A percentile compares a stretch with the other conserved stretches of the same genome.
Evolutionary conservation across 2,797 vertebrate species (phyloP).

Genomic region (Falco biarmicus): DNA sequence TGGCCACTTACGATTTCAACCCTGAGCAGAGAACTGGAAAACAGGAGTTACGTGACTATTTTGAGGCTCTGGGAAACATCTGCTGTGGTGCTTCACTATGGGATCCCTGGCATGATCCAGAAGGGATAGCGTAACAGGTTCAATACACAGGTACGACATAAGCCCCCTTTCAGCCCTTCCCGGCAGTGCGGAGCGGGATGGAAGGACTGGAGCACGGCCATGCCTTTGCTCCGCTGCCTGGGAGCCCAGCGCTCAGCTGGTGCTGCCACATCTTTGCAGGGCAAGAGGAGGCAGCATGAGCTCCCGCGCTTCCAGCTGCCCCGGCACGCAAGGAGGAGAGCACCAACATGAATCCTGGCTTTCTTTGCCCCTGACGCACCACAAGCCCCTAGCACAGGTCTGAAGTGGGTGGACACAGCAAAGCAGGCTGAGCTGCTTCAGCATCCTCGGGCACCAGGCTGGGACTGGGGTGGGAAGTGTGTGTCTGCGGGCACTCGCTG

Average conservation of each 20-base stretch:
- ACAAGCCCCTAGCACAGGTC: neutral
- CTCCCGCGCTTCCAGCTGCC: neutral
- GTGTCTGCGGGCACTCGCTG: neutral
- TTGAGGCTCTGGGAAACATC: neutral
- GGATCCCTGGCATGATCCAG: neutral
- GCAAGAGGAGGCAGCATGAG: accelerated
- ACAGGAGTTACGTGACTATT: neutral
- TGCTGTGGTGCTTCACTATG: neutral
- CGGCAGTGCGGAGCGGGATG: neutral
- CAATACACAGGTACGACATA: accelerated
- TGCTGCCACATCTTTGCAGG: neutral
- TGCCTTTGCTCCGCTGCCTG: neutral
- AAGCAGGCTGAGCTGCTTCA: neutral
- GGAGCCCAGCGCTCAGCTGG: neutral
- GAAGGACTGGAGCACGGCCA: neutral
- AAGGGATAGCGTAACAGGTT: neutral
- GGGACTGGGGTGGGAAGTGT: accelerated
- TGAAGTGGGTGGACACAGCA: neutral
- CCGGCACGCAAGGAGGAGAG: neutral
- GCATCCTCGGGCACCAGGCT: neutral
- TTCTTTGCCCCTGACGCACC: neutral
- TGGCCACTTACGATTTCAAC: neutral
- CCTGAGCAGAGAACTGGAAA: neutral
- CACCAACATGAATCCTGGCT: neutral
- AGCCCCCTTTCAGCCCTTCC: neutral